phyloP scores from a whole-genome alignment of 2,113 vertebrate genomes.

The Mionectes macconnelli region DNA sequence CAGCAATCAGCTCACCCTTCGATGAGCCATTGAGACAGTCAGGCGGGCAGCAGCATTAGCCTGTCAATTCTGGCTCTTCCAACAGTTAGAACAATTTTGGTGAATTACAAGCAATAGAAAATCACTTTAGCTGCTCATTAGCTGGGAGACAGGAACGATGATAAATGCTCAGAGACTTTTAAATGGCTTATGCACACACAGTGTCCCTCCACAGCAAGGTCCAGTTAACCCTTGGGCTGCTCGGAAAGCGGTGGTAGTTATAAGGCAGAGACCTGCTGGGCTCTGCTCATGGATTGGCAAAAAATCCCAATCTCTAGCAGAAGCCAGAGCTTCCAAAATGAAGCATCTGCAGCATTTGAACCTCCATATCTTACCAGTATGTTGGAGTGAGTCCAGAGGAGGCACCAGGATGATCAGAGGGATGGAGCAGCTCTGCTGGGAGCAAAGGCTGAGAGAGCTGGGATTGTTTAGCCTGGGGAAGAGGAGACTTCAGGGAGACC shows the following conservation, averaged over 20 bases:
- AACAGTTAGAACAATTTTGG: conserved; percentile 75
- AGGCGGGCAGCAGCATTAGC: conserved; percentile 59
- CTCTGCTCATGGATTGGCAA: neutral
- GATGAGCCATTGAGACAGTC: conserved; percentile 64
- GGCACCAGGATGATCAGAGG: neutral
- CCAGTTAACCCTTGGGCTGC: conserved; percentile 30
- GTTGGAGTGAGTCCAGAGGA: neutral
- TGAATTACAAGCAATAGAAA: conserved; percentile 79
- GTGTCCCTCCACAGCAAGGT: neutral
- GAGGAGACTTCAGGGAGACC: neutral
- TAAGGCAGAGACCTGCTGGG: neutral
- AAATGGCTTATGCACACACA: conserved; percentile 29
- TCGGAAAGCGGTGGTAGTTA: neutral
- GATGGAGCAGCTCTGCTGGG: neutral
- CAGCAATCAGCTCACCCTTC: conserved; percentile 69
- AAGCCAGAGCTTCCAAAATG: neutral
- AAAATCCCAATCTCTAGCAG: neutral
- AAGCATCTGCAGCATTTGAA: neutral
- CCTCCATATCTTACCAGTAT: accelerated
- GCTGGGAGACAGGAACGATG: conserved; percentile 59
- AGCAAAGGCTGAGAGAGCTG: neutral
- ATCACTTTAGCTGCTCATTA: conserved; percentile 76
- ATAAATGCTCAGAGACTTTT: conserved; percentile 51
- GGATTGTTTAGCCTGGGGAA: neutral
- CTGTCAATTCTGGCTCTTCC: conserved; percentile 73